Conservation (phyloP, 2,888 invertebrate genomes). For the Steinernema scapterisci region DNA sequence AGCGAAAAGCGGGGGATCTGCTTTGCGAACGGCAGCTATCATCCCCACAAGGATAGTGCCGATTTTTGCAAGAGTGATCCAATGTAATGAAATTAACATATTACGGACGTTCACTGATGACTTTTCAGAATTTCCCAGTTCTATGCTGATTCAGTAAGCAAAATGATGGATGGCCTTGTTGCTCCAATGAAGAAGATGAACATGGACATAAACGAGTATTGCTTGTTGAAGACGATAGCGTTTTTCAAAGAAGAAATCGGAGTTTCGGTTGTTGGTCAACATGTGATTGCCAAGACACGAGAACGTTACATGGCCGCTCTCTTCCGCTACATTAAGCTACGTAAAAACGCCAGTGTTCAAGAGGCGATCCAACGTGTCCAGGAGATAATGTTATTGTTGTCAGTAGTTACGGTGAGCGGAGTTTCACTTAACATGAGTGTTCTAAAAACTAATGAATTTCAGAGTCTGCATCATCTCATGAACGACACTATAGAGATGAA, state of each 20-base stretch:
- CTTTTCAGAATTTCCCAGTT: neutral
- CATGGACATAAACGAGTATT: conserved; percentile 1
- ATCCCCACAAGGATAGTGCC: conserved; percentile 35
- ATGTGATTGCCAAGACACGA: neutral
- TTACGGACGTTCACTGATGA: neutral
- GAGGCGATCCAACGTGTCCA: neutral
- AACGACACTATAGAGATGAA: conserved; percentile 19
- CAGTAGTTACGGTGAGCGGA: neutral
- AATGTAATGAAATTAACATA: neutral
- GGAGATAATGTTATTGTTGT: neutral
- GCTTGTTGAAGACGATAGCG: neutral
- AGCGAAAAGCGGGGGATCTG: conserved; percentile 37
- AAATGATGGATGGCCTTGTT: conserved; percentile 11
- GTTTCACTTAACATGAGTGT: neutral
- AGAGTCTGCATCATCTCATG: conserved; percentile 20
- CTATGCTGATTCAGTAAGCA: neutral
- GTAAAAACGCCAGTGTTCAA: neutral
- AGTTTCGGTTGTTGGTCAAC: neutral
- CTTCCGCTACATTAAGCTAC: neutral
- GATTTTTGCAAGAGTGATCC: neutral
- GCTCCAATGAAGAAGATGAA: conserved; percentile 15
- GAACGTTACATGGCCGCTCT: conserved; percentile 7
- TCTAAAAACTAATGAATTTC: neutral
- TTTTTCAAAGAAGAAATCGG: conserved; percentile 22
- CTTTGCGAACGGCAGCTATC: conserved; percentile 41